Percentiles rank a stretch among this genome's conserved stretches.
These are phyloP conservation scores for Hydrochoerus hydrochaeris DNA, from an alignment of 2,113 vertebrate genomes.

Conservation along the genomic window DNA sequence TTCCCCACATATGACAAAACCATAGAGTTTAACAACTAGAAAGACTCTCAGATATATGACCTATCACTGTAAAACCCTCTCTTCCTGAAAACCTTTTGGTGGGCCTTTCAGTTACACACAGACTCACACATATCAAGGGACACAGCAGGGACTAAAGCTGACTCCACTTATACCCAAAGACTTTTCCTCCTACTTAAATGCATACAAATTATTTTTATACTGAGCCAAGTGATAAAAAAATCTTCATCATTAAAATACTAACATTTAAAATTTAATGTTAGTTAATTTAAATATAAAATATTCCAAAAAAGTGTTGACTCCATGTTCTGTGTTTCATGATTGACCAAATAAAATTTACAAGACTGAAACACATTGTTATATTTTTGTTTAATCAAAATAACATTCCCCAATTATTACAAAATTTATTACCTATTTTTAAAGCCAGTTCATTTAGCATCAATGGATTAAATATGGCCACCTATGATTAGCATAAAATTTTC, in stretches of 20 bases:
- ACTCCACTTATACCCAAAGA: not conserved
- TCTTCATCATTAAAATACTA: not conserved
- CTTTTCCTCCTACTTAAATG: not conserved
- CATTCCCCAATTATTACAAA: not conserved
- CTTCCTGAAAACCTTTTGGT: not conserved
- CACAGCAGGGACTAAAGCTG: not conserved
- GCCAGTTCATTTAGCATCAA: not conserved
- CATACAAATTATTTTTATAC: not conserved
- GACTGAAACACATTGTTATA: not conserved
- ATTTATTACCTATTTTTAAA: not conserved
- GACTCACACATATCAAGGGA: not conserved
- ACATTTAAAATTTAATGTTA: slow-evolving; percentile 27
- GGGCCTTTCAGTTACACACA: not conserved
- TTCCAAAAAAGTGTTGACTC: not conserved
- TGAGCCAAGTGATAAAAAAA: not conserved
- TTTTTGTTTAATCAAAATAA: slow-evolving; percentile 28
- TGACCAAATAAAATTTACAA: slow-evolving; percentile 27
- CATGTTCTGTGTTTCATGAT: slow-evolving; percentile 12
- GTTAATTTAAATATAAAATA: slow-evolving; percentile 52
- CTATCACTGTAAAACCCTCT: not conserved
- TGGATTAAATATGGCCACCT: not conserved
- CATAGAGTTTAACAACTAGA: not conserved
- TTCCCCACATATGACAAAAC: not conserved
- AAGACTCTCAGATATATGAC: not conserved
- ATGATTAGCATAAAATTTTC: not conserved